Evolutionary conservation across 2,888 invertebrate genomes (phyloP).

Genomic region (Euproctis similis): DNA sequence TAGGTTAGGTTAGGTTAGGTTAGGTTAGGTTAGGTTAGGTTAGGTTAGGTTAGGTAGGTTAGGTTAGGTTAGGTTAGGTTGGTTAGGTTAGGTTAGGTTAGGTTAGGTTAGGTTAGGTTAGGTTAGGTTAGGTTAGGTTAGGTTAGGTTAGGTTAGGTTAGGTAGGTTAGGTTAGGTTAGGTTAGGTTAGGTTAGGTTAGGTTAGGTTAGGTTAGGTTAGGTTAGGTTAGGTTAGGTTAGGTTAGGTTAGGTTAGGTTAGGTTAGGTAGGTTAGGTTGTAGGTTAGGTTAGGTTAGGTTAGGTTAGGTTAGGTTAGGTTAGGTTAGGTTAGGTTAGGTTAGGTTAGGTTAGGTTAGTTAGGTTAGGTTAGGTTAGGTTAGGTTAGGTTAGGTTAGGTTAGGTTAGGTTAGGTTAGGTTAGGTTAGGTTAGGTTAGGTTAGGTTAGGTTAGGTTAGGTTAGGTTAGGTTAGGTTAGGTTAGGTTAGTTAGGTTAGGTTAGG

Average conservation of each 20-base stretch:
- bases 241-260: no score
- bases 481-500: constrained; percentile 14
- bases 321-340: constrained; percentile 16
- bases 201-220: constrained; percentile 6
- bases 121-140: constrained; percentile 5
- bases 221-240: no score
- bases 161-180: no score
- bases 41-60: no score
- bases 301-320: constrained; percentile 11
- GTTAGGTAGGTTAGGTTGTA: no score
- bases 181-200: constrained; percentile 6
- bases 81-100: no score
- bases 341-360: constrained; percentile 17
- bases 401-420: constrained; percentile 20
- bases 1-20: constrained; percentile 6
- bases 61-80: no score
- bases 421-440: constrained; percentile 21
- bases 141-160: constrained; percentile 5
- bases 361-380: constrained; percentile 24
- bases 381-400: constrained; percentile 18
- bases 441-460: constrained; percentile 15
- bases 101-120: constrained; percentile 6
- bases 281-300: constrained; percentile 19
- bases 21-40: no score
- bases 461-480: constrained; percentile 20